Base-by-base conservation (phyloP, 2,888 invertebrate species). In the Mechanitis messenoides region DNA sequence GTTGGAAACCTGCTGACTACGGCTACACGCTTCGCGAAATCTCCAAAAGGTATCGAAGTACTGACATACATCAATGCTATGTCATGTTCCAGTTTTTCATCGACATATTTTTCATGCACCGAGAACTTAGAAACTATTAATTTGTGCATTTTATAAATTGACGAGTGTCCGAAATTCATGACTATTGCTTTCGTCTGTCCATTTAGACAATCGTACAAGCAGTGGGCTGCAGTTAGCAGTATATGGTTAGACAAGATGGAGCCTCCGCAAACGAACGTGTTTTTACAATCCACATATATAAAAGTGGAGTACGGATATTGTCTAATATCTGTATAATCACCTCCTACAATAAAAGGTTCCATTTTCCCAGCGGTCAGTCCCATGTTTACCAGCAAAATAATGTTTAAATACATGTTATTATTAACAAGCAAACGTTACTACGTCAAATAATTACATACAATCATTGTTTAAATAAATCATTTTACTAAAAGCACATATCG, bases 211-310 rank as follows among this genome's bases (percentile, higher is more conserved):
- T 56, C 46, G 4, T 59, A 58, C 7, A 67, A n/a, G 62, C 69
- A 76, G 54, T 75, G 75, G 0, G 67, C 75, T 0, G 75, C 76
- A 1, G 74, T 72, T 7, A 76, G 31, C 0, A 71, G 55, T 0
- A 73, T 55, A 3, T 28, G 45, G 5, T 73, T 69, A 3, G 68
- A 74, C 1, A 77, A 38, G 2, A 77, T 64, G 0, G 75, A 74
- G 0, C 71, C 70, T 0, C 74, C 74, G 58, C 76, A 77, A 4
- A 67, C 46, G 7, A n/a, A 68, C 0, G 57, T 47, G 0, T 55
- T 46, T 0, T 12, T 20, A 67, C 70, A 68, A 50, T 60, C n/a
- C 53, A 75, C 59, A 50, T 68, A 59, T 38, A 76, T 57, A 53
- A 67, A 68, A 0, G 67, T 70, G 0, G 70, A 62, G 55, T 73